Evolutionary conservation across 2,888 invertebrate species (phyloP).

Genomic region (Micropterix aruncella): DNA sequence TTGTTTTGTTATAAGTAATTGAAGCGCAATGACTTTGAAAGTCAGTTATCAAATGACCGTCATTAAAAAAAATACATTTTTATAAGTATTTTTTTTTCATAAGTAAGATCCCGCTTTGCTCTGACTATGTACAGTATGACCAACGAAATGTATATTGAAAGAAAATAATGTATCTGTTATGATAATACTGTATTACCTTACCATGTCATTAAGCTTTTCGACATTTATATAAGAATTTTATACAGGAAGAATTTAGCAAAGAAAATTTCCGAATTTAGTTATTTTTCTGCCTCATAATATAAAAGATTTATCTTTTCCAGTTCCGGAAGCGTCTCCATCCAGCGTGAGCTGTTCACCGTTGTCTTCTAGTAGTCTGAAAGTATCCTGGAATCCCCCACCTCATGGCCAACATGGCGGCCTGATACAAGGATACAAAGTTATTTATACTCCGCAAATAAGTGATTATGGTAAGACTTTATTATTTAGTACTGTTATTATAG

Average conservation of each 20-base stretch:
- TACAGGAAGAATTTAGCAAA: neutral
- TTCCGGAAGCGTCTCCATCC: slow-evolving; percentile 54
- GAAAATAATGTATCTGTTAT: no score
- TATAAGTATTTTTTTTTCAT: no score
- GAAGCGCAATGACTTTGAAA: no score
- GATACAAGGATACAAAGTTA: slow-evolving; percentile 63
- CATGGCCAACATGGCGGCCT: slow-evolving; percentile 48
- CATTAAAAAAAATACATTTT: no score
- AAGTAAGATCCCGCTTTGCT: no score
- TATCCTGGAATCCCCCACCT: slow-evolving; percentile 56
- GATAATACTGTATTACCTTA: no score
- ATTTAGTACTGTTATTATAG: no score
- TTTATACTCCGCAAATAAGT: slow-evolving; percentile 41
- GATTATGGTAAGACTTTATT: slow-evolving; percentile 32
- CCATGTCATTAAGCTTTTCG: no score
- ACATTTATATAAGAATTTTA: neutral
- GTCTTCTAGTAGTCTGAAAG: slow-evolving; percentile 56
- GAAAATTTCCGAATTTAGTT: neutral
- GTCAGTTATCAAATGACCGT: no score
- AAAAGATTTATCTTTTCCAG: slow-evolving; percentile 21
- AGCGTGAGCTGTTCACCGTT: slow-evolving; percentile 51
- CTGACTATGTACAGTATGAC: no score
- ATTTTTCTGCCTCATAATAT: neutral
- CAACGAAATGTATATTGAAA: no score
- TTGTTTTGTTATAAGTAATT: no score